These are phyloP conservation scores for Limnephilus auricula DNA, from an alignment of 2,888 invertebrate genomes.

Conservation along the genomic window DNA sequence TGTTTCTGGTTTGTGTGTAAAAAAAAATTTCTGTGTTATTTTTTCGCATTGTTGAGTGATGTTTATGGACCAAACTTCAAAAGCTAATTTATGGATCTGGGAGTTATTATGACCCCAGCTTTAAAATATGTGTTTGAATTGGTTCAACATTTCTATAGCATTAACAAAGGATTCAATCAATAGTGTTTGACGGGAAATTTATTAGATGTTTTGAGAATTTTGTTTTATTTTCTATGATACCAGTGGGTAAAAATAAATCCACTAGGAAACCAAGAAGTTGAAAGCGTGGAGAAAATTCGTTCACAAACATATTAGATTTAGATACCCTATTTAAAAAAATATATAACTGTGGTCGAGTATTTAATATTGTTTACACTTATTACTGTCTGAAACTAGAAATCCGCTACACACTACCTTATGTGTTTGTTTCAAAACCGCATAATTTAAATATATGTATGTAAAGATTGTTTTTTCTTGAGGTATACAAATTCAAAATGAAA, in stretches of 20 bases:
- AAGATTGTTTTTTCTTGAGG: too few species aligned
- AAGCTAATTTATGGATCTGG: background rate
- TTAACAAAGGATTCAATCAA: background rate
- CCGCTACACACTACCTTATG: too few species aligned
- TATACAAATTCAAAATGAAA: too few species aligned
- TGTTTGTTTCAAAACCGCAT: too few species aligned
- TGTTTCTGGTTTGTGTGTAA: slow-evolving; percentile 20
- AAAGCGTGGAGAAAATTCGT: background rate
- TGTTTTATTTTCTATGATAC: background rate
- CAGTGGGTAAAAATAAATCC: background rate
- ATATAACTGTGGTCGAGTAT: too few species aligned
- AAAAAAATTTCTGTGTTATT: slow-evolving; percentile 1
- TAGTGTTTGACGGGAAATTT: background rate
- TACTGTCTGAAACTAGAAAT: background rate
- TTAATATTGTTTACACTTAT: too few species aligned
- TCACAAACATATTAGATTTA: background rate
- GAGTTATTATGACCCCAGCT: background rate
- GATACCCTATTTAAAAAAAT: too few species aligned
- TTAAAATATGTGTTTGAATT: background rate
- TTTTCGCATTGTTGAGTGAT: slow-evolving; percentile 7
- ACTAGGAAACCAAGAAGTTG: background rate
- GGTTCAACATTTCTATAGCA: background rate
- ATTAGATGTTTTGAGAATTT: background rate
- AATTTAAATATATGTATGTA: too few species aligned
- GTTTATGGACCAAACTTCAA: slow-evolving; percentile 4